Base-by-base conservation (phyloP, 2,113 vertebrate species). In the Semnopithecus entellus region DNA sequence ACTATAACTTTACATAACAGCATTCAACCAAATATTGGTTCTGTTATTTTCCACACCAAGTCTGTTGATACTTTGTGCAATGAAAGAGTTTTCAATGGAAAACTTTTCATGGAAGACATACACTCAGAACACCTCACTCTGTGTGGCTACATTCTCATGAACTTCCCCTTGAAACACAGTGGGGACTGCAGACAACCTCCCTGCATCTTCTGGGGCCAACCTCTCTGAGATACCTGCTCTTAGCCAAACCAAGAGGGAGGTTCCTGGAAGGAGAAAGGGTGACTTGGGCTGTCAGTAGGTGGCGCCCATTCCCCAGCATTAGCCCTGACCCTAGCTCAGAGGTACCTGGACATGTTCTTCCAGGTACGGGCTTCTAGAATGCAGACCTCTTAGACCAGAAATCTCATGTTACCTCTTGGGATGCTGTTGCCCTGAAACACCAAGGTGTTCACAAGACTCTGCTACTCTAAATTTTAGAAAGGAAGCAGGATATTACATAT, bases 221-320 rank as follows among this genome's bases (percentile, higher is more conserved):
- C n/a, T 82, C 40, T 84, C 43, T 27, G 55, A 22, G 75, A 64
- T 43, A 68, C 30, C n/a, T 72, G 50, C 50, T 93, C 27, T 9
- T 40, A 81, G 32, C 35, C 35, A 59, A 81, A 93, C 48, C 55
- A 43, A 48, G 72, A 1, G 3, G 64, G 25, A 92, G 40, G 32
- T 3, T 73, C 40, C 88, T 35, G 13, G n/a, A 22, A 93, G 55
- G 86, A 92, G 93, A 94, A 57, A 43, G 6, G 45, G 43, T 93
- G 82, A 78, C 87, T 40, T 48, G 8, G 10, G 6, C 16, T 73
- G 43, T 80, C 97, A 92, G 95, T 89, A 98, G 96, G 96, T 97
- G 97, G 95, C 94, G 38, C 80, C 23, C 70, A 85, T 95, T 93
- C 90, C 20, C 70, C 59, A 79, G 80, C 3, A 5, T 95, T 95